Percentiles rank a stretch among this genome's conserved stretches.
Conservation (phyloP, 2,888 invertebrate species). For the Parapristionchus giblindavisi region DNA sequence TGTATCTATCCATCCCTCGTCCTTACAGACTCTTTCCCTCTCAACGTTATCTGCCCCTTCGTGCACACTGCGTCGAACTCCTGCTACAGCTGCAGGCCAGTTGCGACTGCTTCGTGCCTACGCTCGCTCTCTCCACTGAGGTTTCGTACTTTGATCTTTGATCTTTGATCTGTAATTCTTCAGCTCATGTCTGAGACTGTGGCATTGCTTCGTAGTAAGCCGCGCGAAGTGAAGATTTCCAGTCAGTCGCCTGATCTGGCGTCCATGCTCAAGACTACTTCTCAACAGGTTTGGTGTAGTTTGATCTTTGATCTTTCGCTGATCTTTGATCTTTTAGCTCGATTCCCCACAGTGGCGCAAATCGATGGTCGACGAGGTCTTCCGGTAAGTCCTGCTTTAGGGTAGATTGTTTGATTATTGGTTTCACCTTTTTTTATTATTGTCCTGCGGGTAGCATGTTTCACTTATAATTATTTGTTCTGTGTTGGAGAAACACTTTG, state of each 20-base stretch:
- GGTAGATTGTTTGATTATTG: no score
- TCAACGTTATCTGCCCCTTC: constrained; percentile 90
- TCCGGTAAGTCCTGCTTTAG: no score
- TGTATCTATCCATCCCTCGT: neutral
- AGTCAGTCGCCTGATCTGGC: constrained; percentile 25
- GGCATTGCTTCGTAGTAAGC: constrained; percentile 49
- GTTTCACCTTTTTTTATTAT: no score
- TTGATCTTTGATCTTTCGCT: neutral
- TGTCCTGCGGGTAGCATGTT: no score
- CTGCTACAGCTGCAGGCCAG: constrained; percentile 78
- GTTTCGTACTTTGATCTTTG: constrained; percentile 37
- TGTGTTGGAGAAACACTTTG: no score
- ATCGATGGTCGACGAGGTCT: constrained; percentile 32
- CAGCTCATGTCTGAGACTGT: constrained; percentile 51
- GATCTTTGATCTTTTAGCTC: neutral
- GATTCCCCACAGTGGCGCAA: constrained; percentile 34
- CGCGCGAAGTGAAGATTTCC: constrained; percentile 35
- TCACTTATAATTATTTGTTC: no score
- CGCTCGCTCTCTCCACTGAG: constrained; percentile 50
- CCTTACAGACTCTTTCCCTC: constrained; percentile 83
- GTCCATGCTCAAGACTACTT: constrained; percentile 11
- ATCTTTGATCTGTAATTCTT: constrained; percentile 36
- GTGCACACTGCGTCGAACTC: constrained; percentile 88
- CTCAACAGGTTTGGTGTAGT: constrained; percentile 25
- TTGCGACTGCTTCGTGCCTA: constrained; percentile 64